Conservation (phyloP, 2,888 invertebrate species). For the Dermolepida albohirtum region DNA sequence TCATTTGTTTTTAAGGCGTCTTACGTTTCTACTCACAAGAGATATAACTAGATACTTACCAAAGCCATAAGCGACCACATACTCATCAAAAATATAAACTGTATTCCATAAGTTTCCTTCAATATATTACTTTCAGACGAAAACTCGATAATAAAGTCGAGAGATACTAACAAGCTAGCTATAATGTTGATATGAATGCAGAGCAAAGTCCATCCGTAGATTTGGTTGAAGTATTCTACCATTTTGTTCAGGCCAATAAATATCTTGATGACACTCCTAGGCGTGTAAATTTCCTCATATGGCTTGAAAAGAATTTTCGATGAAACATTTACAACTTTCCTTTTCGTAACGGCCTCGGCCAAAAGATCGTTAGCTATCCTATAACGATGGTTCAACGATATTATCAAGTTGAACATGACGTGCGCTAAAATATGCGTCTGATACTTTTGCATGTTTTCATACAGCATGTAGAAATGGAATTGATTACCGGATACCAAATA, state of each 20-base stretch:
- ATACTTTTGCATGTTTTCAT: constrained; percentile 36
- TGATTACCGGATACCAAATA: background rate
- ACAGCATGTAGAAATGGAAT: constrained; percentile 33
- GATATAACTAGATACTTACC: constrained; percentile 22
- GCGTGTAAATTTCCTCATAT: background rate
- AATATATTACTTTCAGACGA: constrained; percentile 23
- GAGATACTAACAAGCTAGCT: constrained; percentile 32
- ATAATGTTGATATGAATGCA: constrained; percentile 38
- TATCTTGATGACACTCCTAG: constrained; percentile 30
- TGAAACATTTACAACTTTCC: background rate
- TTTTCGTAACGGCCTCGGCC: constrained; percentile 11
- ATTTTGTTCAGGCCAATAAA: constrained; percentile 35
- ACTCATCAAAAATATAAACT: constrained; percentile 28
- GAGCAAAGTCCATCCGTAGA: constrained; percentile 37
- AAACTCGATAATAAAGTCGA: constrained; percentile 38
- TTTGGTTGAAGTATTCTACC: constrained; percentile 33
- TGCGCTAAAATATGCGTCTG: constrained; percentile 29
- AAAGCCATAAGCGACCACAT: constrained; percentile 31
- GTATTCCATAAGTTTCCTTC: constrained; percentile 13
- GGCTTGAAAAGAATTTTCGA: constrained; percentile 2
- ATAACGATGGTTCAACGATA: constrained; percentile 32
- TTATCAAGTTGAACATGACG: constrained; percentile 37
- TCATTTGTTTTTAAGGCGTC: too few relatives aligned
- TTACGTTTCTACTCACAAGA: too few relatives aligned
- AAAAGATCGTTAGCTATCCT: constrained; percentile 26